Conservation (phyloP, 2,888 invertebrate genomes). For the Epinotia ramella region DNA sequence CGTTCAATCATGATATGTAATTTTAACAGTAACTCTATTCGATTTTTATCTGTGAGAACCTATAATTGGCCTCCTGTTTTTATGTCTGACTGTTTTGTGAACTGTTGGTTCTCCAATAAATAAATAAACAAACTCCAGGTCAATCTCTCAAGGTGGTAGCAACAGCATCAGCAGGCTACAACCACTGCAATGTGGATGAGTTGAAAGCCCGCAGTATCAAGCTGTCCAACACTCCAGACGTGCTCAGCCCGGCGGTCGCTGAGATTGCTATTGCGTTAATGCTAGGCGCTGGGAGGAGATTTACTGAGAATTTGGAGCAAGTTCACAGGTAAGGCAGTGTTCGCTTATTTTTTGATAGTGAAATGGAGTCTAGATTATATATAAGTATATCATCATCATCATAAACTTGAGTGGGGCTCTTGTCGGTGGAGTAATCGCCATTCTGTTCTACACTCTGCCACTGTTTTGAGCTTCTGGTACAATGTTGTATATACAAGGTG, state of each 20-base stretch:
- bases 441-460: too few relatives aligned
- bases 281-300: slow-evolving; percentile 90
- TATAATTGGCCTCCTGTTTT: too few relatives aligned
- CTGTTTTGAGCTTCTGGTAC: too few relatives aligned
- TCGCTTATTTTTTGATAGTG: not conserved
- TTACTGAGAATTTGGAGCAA: slow-evolving; percentile 90
- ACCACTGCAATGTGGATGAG: slow-evolving; percentile 92
- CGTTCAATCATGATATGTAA: not conserved
- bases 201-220: slow-evolving; percentile 90
- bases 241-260: slow-evolving; percentile 91
- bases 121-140: slow-evolving; percentile 72
- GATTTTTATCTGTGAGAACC: too few relatives aligned
- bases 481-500: too few relatives aligned
- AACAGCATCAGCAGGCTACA: slow-evolving; percentile 95
- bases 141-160: slow-evolving; percentile 91
- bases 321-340: slow-evolving; percentile 84
- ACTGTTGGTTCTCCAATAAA: too few relatives aligned
- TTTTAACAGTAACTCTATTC: not conserved
- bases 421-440: too few relatives aligned
- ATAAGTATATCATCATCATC: too few relatives aligned
- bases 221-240: slow-evolving; percentile 93
- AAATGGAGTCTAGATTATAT: too few relatives aligned
- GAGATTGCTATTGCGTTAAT: slow-evolving; percentile 92
- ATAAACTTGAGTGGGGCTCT: too few relatives aligned
- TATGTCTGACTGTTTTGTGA: too few relatives aligned